Percentiles rank a stretch among this genome's conserved stretches.
phyloP scores from a whole-genome alignment of 2,113 vertebrate genomes.

The Nipponia nippon region DNA sequence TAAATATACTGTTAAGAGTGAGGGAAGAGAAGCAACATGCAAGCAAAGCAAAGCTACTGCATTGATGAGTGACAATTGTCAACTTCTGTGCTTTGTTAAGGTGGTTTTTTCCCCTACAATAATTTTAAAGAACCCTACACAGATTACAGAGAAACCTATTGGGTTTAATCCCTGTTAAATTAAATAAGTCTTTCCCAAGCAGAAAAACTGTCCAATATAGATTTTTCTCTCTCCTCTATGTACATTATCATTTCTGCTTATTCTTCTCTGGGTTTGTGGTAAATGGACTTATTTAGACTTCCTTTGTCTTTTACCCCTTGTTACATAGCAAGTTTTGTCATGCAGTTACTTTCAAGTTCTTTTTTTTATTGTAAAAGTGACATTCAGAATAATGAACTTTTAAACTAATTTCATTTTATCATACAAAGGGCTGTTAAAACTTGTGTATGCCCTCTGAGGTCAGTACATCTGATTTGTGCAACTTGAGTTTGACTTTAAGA shows the following conservation, averaged over 20 bases:
- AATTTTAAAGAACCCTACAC: background rate
- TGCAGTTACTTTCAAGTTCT: background rate
- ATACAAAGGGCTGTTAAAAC: background rate
- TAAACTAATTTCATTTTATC: slow-evolving; percentile 9
- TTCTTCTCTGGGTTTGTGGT: background rate
- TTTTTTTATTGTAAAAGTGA: slow-evolving; percentile 24
- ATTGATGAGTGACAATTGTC: background rate
- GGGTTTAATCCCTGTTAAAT: background rate
- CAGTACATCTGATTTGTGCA: background rate
- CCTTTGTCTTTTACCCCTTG: slow-evolving; percentile 3
- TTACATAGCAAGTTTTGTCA: slow-evolving; percentile 28
- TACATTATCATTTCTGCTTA: background rate
- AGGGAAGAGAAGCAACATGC: background rate
- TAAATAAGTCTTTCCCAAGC: background rate
- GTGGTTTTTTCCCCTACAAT: background rate
- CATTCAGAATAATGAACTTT: slow-evolving; percentile 41
- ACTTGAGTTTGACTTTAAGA: background rate
- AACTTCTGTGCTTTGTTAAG: background rate
- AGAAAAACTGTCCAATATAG: background rate
- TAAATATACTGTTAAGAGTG: background rate
- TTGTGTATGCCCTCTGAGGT: background rate
- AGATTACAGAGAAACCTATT: background rate
- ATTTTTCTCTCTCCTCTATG: background rate
- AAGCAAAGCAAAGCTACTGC: background rate
- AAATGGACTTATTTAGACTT: slow-evolving; percentile 23